Percentiles rank a stretch among this genome's conserved stretches.
Evolutionary conservation across 2,797 vertebrate genomes (phyloP).

Genomic region (Peromyscus eremicus): DNA sequence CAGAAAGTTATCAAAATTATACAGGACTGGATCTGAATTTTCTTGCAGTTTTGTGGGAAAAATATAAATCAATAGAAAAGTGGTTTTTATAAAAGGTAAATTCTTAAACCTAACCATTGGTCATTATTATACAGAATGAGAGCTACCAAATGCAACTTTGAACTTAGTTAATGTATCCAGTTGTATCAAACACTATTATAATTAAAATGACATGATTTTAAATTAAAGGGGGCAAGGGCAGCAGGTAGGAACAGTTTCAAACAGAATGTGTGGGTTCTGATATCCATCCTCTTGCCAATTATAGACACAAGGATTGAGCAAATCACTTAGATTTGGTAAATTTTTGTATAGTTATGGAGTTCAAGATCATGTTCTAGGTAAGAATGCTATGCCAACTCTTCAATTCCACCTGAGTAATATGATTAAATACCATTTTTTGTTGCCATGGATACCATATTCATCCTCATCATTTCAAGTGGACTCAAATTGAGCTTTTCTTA

Average conservation of each 20-base stretch:
- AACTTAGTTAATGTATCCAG: neutral
- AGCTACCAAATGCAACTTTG: neutral
- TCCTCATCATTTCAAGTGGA: neutral
- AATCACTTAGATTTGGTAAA: neutral
- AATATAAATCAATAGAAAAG: neutral
- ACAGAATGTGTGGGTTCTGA: neutral
- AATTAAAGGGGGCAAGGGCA: neutral
- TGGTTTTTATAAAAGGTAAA: neutral
- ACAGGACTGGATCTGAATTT: neutral
- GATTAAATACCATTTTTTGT: neutral
- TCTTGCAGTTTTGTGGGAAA: neutral
- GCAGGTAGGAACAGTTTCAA: neutral
- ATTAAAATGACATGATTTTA: neutral
- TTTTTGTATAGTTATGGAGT: neutral
- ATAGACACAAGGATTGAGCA: neutral
- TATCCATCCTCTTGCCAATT: neutral
- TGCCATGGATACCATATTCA: neutral
- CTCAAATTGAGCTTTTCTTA: neutral
- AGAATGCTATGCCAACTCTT: neutral
- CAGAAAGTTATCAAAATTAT: neutral
- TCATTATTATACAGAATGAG: neutral
- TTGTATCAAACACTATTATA: neutral
- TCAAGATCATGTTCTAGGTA: neutral
- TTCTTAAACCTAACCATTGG: neutral
- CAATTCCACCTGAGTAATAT: neutral